Evolutionary conservation across 2,888 invertebrate species (phyloP), one percentile per base, ranked within the genome.

Genomic region (Machimus atricapillus): DNA sequence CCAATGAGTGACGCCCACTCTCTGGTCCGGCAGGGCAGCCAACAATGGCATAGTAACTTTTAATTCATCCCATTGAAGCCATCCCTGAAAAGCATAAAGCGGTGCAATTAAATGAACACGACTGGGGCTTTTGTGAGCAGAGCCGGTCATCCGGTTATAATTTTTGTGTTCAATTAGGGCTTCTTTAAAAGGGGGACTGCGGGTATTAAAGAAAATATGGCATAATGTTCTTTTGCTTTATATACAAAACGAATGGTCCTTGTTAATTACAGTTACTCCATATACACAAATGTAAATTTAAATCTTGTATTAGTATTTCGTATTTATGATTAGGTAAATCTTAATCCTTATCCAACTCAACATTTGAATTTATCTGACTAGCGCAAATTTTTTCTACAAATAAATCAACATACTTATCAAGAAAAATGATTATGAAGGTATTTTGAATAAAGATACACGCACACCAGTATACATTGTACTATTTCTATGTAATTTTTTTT

Each of bases 81-180:
- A 52, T 52, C 31, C 79, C 43, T 66, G 52, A 79, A 79, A 40
- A 79, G 79, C 52, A 23, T 52, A 79, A 79, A 79, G 52, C 16
- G 31, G 23, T 46, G 66, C 82, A 66, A 82, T 82, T 82, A 82
- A 82, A 58, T 82, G 82, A 82, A 82, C 82, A 66, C 58, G 82
- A 19, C 34, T 58, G 58, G 82, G 58, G n/a, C 34, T 16, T 58
- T 81, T 56, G 56, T 58, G 66, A 12, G 16, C 52, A 14, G 4
- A 23, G 4, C 52, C 52, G 16, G 79, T 27, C 79, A 52, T 79
- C 79, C 34, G 56, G 82, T 34, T 66, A 66, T 66, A 82, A 58
- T 37, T 82, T 82, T 82, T 82, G 58, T 19, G 58, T 58, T 82
- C 66, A 58, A 82, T 82, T 82, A 82, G 82, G 82, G 43, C 14